Conservation (phyloP, 2,113 vertebrate species). For the Sarotherodon lohbergeri region DNA sequence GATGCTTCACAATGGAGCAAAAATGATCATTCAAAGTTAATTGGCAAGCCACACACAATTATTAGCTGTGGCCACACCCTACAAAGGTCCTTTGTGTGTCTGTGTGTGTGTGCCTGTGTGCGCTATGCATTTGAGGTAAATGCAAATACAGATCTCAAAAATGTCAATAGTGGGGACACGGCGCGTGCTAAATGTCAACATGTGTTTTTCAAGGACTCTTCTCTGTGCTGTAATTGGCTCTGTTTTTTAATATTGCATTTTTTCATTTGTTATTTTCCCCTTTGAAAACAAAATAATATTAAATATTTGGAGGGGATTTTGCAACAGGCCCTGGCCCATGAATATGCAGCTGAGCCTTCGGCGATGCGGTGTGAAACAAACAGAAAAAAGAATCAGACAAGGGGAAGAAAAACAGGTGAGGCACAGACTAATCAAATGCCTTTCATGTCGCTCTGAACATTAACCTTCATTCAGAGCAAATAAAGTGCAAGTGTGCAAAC, state of each 20-base stretch:
- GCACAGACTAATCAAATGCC: conserved; percentile 36
- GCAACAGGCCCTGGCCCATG: conserved; percentile 13
- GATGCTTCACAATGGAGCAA: conserved; percentile 31
- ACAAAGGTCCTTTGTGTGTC: neutral
- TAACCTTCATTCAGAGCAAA: conserved; percentile 49
- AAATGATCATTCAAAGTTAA: conserved; percentile 67
- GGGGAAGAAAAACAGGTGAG: conserved; percentile 41
- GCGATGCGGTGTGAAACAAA: conserved; percentile 20
- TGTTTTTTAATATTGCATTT: conserved; percentile 41
- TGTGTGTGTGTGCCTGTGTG: neutral
- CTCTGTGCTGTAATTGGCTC: conserved; percentile 46
- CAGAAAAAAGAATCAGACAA: conserved; percentile 36
- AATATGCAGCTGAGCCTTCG: conserved; percentile 58
- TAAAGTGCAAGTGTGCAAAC: conserved; percentile 16
- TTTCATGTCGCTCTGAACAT: conserved; percentile 41
- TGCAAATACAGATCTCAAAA: conserved; percentile 60
- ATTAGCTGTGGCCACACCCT: conserved; percentile 50
- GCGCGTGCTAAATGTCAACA: conserved; percentile 69
- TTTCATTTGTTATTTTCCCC: conserved; percentile 32
- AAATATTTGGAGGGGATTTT: conserved; percentile 46
- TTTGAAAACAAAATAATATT: conserved; percentile 42
- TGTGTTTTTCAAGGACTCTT: conserved; percentile 63
- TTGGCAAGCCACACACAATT: conserved; percentile 46
- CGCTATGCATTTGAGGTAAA: conserved; percentile 11
- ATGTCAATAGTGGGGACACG: conserved; percentile 58